Base-by-base conservation (phyloP, 2,888 invertebrate genomes). In the Leptopilina myrica region DNA sequence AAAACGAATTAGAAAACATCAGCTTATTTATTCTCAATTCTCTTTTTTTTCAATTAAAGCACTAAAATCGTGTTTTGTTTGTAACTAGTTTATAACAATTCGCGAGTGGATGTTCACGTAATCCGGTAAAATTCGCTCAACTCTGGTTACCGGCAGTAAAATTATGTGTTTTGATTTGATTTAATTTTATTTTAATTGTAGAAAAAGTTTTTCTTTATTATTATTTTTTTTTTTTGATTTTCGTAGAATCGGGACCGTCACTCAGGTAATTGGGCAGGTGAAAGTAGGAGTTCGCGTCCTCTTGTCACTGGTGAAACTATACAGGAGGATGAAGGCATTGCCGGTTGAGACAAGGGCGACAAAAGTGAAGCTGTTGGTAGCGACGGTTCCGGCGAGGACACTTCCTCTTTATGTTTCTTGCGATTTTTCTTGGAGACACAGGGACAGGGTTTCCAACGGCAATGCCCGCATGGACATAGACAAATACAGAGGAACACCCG, bases 401-500 rank as follows among this genome's bases (percentile, higher is more conserved):
- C 66, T n/a, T 85, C 86, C 62, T 86, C 76, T 80, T 88, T 87
- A 67, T 78, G 80, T 59, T 79, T 85, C 62, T 84, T 84, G 53
- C 82, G 69, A 40, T 84, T 85, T 65, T 88, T 89, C 12, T 86
- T 84, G 9, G 84, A 67, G 9, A 86, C 84, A n/a, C 79, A 77
- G 20, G 84, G 84, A 79, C 89, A 89, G 69, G 89, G 86, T 90
- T 94, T 92, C 92, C 94, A 94, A 87, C 94, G 93, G 88, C 94
- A 94, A 82, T 93, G 92, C 89, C 95, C 94, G 92, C 96, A 96
- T 88, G 95, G 95, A 89, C 95, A 95, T 86, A 96, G 95, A 92
- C 96, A 96, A 91, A 96, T 95, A 93, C 97, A 97, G 92, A 97
- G 94, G 90, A 96, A 93, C 88, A 97, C 96, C 87, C 97, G 95